Evolutionary conservation across 2,113 vertebrate species (phyloP), one percentile per base, ranked within the genome.

Genomic region (Neolamprologus sp.): DNA sequence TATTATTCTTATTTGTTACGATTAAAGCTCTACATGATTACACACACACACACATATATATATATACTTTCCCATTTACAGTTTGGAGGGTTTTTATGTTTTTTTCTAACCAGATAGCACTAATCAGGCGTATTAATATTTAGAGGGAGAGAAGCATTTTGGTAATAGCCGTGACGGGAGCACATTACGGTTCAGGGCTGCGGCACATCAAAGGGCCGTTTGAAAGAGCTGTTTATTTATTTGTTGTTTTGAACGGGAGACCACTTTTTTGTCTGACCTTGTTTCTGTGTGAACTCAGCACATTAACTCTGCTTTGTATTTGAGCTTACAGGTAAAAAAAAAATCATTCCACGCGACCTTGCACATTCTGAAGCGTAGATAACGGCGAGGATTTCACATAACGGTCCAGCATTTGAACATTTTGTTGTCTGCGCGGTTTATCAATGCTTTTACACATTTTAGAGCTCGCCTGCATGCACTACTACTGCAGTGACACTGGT

Each of bases 221-320:
- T 84, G 79, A 71, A 90, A 79, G 85, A 87, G 80, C 82, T 85
- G 86, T 92, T 92, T 91, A 84, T 92, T 89, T 86, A 80, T 92
- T 94, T 92, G 88, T 73, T 92, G 79, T 86, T 93, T 87, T 84
- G 71, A 89, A 68, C 14, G 13, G 86, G 49, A 89, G 82, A 80
- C 21, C 80, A 75, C 28, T 86, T 90, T 73, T 45, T 88, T 23
- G 37, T 78, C 57, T 86, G 90, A 93, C 89, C 93, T 91, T 88
- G 89, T 93, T 93, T 93, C 85, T 84, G 80, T 45, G 42, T 86
- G 87, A 92, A 91, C 81, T 87, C 84, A 86, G 83, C 83, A 85
- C 87, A 87, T 93, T 89, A 93, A 91, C 91, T 90, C 79, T 57
- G 84, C 82, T 91, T 89, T 89, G 78, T 89, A 83, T 87, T 86